These are phyloP conservation scores for Hydrolagus colliei DNA, from an alignment of 2,797 vertebrate species.

Conservation along the genomic window DNA sequence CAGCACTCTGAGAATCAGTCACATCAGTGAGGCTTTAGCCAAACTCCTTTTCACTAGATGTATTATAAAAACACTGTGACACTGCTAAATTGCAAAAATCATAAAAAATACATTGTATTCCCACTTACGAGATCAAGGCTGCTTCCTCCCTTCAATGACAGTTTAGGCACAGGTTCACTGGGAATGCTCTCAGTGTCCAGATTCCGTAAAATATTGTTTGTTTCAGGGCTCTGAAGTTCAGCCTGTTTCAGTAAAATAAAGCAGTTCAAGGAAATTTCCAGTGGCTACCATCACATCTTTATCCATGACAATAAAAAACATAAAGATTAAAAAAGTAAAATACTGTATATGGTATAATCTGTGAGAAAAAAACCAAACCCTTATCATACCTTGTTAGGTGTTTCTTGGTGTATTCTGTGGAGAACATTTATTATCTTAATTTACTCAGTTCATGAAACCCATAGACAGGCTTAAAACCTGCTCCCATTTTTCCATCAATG, in stretches of 20 bases:
- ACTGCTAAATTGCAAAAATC: no score
- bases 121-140: no score
- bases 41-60: no score
- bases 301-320: no score
- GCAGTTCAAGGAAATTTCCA: background rate
- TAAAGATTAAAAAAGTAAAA: background rate
- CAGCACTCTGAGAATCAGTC: no score
- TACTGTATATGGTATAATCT: background rate
- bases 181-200: background rate
- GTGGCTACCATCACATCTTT: background rate
- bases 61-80: no score
- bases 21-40: no score
- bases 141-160: constrained; percentile 11
- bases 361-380: background rate
- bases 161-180: background rate
- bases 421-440: background rate
- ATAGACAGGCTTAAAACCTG: background rate
- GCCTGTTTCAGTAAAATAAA: background rate
- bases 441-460: background rate
- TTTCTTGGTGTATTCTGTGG: background rate
- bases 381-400: background rate
- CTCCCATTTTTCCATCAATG: background rate
- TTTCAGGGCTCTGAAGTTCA: background rate
- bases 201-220: background rate
- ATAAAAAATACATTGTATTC: no score